phyloP scores from a whole-genome alignment of 2,888 invertebrate species.

The Nephrotoma appendiculata region DNA sequence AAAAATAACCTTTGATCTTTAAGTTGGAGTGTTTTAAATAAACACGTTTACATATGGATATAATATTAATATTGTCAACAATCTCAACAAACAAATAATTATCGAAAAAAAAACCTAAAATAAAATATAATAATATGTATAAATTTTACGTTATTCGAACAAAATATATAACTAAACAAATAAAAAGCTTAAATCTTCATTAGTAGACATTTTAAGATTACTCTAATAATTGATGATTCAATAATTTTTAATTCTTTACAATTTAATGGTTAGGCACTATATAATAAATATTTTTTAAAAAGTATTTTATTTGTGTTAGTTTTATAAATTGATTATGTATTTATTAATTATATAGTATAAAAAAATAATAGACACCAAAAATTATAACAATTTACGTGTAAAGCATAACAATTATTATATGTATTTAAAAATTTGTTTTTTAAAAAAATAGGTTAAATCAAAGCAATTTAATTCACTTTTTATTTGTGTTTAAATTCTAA shows the following conservation, averaged over 20 bases:
- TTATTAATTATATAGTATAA: background rate
- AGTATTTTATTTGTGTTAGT: background rate
- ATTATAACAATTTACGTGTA: background rate
- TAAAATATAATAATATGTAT: too few relatives aligned
- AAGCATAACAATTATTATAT: background rate
- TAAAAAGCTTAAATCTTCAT: background rate
- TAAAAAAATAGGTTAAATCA: background rate
- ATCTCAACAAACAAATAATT: background rate
- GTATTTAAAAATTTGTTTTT: background rate
- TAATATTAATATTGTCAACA: background rate
- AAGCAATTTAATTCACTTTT: background rate
- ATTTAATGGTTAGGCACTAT: background rate
- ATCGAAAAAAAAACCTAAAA: background rate
- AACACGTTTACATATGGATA: too few relatives aligned
- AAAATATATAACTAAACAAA: background rate
- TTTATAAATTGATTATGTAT: background rate
- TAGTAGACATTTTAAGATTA: background rate
- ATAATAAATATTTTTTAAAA: background rate
- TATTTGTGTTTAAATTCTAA: background rate
- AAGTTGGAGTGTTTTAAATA: too few relatives aligned
- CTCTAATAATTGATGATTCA: background rate
- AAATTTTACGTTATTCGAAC: background rate
- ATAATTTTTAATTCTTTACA: background rate
- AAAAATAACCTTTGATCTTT: too few relatives aligned
- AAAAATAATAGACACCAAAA: background rate